Conservation (phyloP, 2,888 invertebrate genomes). For the Leptodirus hochenwartii region DNA sequence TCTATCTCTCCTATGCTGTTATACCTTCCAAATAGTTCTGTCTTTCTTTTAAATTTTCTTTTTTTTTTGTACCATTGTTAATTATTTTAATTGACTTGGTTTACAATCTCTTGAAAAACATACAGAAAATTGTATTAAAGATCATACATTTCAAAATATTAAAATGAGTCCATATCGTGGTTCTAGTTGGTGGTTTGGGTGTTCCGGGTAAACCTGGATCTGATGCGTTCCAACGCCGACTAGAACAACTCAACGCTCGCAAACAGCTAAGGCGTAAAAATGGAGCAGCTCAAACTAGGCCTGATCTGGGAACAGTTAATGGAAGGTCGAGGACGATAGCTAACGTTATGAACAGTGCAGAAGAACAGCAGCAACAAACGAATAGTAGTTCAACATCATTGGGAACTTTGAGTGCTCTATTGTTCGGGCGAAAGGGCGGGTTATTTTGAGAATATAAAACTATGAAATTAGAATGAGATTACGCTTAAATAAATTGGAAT, state of each 20-base stretch:
- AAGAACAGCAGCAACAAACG: slow-evolving; percentile 8
- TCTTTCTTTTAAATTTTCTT: too few relatives aligned
- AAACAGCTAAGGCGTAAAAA: slow-evolving; percentile 35
- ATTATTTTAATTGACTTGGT: too few relatives aligned
- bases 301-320: slow-evolving; percentile 41
- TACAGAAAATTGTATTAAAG: too few relatives aligned
- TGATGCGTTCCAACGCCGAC: slow-evolving; percentile 31
- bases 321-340: slow-evolving; percentile 23
- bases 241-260: slow-evolving; percentile 27
- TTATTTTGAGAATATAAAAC: slow-evolving; percentile 48
- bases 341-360: slow-evolving; percentile 14
- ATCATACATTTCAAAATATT: too few relatives aligned
- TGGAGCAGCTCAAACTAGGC: slow-evolving; percentile 31
- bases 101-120: too few relatives aligned
- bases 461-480: too few relatives aligned
- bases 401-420: slow-evolving; percentile 58
- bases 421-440: slow-evolving; percentile 76
- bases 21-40: too few relatives aligned
- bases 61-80: too few relatives aligned
- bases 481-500: too few relatives aligned
- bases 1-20: too few relatives aligned
- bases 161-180: too few relatives aligned
- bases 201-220: slow-evolving; percentile 41
- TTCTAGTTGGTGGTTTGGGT: too few relatives aligned
- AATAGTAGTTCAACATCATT: slow-evolving; percentile 31